Evolutionary conservation across 2,888 invertebrate species (phyloP), one percentile per base, ranked within the genome.

Genomic region (Diogma glabrata): DNA sequence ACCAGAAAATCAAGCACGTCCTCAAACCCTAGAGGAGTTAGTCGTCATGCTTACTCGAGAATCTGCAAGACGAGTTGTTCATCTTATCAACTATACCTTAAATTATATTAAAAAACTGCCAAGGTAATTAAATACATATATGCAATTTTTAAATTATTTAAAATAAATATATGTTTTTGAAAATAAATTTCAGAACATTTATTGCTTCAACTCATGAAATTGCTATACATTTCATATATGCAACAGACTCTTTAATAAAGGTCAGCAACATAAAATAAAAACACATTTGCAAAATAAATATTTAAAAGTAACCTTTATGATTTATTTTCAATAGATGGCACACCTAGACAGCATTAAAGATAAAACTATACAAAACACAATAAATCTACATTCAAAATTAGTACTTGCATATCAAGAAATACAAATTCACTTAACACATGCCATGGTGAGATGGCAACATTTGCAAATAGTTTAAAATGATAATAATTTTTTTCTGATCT

Each of bases 1-100:
- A 63, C 88, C 89, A 0, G 89, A 87, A 69, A 89, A 89, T 70
- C 89, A 89, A 68, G 84, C 84, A 4, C 76, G 86, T 28, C 89
- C 88, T 0, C 76, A 77, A 54, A 87, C 84, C 2, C 64, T 88
- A 26, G 89, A 89, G 62, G 84, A 89, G 62, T 67, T 88, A 55
- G 70, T 87, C 51, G 84, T 87, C 30, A 67, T 89, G 53, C 64
- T 89, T 53, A 80, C 84, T 0, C 70, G 88, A n/a, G 88, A 89
- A 70, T 78, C 84, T 0, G 84, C 86, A 0, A 73, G 89, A 52
- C 75, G 83, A 57, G 69, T 87, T 45, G 88, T 89, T 2, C 89
- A 89, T 63, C 74, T 87, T 48, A 75, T 86, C 52, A 87, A 88
- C 67, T 87, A 79, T 58, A 78, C 82, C 0, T 76, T 78, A 49